Evolutionary conservation across 2,888 invertebrate genomes (phyloP).

Genomic region (Teleogryllus oceanicus): DNA sequence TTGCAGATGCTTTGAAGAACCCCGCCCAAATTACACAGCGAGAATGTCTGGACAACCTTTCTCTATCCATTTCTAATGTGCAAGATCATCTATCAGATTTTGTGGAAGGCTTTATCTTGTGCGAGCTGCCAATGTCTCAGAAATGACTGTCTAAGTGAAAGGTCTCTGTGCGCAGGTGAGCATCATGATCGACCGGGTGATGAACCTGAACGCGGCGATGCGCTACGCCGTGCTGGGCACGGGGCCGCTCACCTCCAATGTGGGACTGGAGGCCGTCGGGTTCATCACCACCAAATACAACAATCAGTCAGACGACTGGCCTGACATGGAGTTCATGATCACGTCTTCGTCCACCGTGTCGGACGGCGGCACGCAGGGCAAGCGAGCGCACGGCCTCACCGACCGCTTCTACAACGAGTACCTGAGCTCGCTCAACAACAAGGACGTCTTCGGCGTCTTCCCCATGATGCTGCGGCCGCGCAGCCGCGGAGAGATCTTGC

Average conservation of each 20-base stretch:
- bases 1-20: no score
- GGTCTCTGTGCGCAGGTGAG: neutral
- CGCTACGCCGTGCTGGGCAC: slow-evolving; percentile 82
- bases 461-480: slow-evolving; percentile 83
- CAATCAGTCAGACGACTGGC: slow-evolving; percentile 82
- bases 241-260: slow-evolving; percentile 80
- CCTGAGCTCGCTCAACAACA: slow-evolving; percentile 65
- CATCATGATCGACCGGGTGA: slow-evolving; percentile 72
- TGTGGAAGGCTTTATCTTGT: no score
- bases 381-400: slow-evolving; percentile 74
- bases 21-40: no score
- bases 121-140: no score
- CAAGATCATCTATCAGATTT: no score
- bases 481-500: slow-evolving; percentile 49
- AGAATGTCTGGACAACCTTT: no score
- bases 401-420: slow-evolving; percentile 78
- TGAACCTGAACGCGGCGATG: slow-evolving; percentile 77
- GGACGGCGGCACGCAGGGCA: slow-evolving; percentile 67
- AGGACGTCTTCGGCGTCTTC: slow-evolving; percentile 76
- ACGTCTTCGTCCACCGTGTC: slow-evolving; percentile 77
- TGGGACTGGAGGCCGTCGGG: slow-evolving; percentile 82
- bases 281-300: slow-evolving; percentile 87
- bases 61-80: no score
- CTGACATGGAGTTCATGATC: slow-evolving; percentile 88
- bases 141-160: no score